Conservation (phyloP, 2,113 vertebrate genomes). For the Meriones unguiculatus region DNA sequence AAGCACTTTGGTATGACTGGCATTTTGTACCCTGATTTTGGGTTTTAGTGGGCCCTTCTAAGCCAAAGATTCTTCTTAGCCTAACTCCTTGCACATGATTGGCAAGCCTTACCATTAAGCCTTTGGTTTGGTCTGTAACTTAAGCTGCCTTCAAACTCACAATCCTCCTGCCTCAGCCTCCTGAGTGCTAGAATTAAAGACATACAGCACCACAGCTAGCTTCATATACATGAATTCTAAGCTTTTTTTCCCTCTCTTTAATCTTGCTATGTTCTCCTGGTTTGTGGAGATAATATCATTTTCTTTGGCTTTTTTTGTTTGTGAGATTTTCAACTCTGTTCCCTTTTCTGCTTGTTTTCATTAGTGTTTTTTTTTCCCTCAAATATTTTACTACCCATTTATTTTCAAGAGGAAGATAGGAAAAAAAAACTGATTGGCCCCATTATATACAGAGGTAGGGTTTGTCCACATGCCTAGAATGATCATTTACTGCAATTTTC, state of each 20-base stretch:
- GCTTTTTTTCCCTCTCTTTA: neutral
- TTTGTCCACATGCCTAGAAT: neutral
- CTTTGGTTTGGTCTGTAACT: neutral
- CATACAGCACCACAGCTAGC: neutral
- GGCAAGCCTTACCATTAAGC: neutral
- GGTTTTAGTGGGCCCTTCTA: neutral
- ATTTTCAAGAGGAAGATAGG: constrained; percentile 9
- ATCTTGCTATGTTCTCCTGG: neutral
- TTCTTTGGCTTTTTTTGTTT: neutral
- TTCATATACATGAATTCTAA: neutral
- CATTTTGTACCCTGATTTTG: neutral
- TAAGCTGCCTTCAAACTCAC: neutral
- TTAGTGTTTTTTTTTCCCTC: neutral
- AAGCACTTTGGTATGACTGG: neutral
- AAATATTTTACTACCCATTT: neutral
- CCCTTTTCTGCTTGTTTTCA: constrained; percentile 18
- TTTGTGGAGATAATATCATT: neutral
- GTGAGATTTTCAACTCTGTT: neutral
- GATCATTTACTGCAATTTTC: neutral
- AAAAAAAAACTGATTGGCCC: neutral
- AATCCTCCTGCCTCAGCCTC: neutral
- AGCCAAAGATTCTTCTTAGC: neutral
- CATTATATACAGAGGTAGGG: neutral
- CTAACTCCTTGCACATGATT: neutral
- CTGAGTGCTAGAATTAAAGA: neutral